Base-by-base conservation (phyloP, 2,888 invertebrate genomes). In the Drosophila kuntzei region DNA sequence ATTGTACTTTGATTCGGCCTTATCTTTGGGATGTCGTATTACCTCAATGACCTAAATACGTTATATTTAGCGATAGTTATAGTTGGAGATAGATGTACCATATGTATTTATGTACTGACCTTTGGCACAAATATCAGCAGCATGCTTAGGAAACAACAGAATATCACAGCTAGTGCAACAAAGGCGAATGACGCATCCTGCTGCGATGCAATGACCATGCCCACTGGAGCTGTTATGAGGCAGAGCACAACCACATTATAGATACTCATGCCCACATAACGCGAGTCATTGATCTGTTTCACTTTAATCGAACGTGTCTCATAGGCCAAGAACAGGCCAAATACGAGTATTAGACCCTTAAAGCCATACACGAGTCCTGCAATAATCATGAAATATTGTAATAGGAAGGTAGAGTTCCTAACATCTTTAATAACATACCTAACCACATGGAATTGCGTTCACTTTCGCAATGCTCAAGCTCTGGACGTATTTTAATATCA, bases 241-340 rank as follows among this genome's bases (percentile, higher is more conserved):
- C 99, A 99, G 57, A 99, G 94, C 39, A 99, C 98, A 75, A 99
- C 99, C 80, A 99, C 99, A 93, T 99, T 99, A 94, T 99, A 99
- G 91, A 99, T 99, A 91, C 98, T 98, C 98, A 99, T 98, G 78
- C 98, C 99, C 25, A 99, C 99, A 92, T 98, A 98, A 89, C 99
- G 95, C 0, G 98, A 98, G 93, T 99, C 99, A 93, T 99, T 99
- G 90, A 99, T 98, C 93, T 98, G 98, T 79, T 97, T 96, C 62
- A 99, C 96, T 93, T 99, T 99, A 77, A 99, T 96, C 75, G 98
- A 98, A 58, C 99, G 95, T 1, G 99, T 99, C 93, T 99, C 99
- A 92, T 99, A 99, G 2, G 99, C 98, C 81, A 99, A 94, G 92
- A 99, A 99, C 60, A 99, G 94, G 1, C 99, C 99, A 90, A 99